Base-by-base conservation (phyloP, 2,888 invertebrate genomes). In the Rhogogaster chlorosoma region DNA sequence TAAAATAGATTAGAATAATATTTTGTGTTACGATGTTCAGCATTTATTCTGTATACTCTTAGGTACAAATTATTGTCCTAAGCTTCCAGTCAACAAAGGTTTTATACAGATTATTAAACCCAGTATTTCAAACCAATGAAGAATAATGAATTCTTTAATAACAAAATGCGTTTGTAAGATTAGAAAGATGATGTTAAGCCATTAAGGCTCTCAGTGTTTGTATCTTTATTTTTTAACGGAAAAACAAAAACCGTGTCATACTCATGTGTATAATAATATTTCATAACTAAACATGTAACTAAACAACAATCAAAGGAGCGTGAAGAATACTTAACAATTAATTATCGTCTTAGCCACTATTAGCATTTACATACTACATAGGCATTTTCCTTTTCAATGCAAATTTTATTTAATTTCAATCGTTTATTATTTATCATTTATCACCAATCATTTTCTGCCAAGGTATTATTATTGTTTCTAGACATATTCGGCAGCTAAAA, bases 81-180 rank as follows among this genome's bases (percentile, higher is more conserved):
- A 91, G 90, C 91, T 93, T 92, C 92, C 91, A 91, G 90, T 91
- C 91, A 90, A 92, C 90, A 91, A 91, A 91, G 91, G 90, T 93
- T 93, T 92, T 92, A 92, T 92, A 91, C 91, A 92, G 91, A 92
- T 92, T 93, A 92, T 92, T 91, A 89, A 92, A 92, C 92, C 83
- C 93, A 93, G 93, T 93, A 93, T 93, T 93, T 91, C 92, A 92
- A 92, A 93, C 92, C 92, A 93, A 93, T 92, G 92, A 93, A 89
- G 87, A 91, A 91, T 92, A 92, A 92, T 92, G 92, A 92, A 92
- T 92, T 92, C 92, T 93, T 90, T 91, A 92, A 91, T 90, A 89
- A 90, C 90, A n/a, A 36, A 89, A 89, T 91, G 90, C 89, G 87
- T 90, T 91, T 88, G 92, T 90, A 89, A 89, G 88, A 88, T 89